Percentiles rank a stretch among this genome's conserved stretches.
Conservation (phyloP, 2,113 vertebrate genomes). For the Charina bottae region DNA sequence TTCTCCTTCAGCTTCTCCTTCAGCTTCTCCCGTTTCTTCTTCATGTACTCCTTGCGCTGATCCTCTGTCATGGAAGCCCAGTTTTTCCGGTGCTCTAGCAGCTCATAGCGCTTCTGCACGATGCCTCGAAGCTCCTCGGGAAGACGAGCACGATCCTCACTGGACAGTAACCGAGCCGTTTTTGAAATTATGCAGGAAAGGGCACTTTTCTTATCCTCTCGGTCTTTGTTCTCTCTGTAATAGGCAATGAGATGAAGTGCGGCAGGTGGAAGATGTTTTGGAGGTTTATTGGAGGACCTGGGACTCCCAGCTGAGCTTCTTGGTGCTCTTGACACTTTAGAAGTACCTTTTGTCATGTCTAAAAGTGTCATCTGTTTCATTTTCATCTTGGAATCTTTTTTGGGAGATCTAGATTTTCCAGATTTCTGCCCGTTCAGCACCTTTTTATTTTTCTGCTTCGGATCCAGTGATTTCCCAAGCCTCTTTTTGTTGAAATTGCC, state of each 20-base stretch:
- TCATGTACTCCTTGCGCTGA: constrained; percentile 86
- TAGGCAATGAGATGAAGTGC: constrained; percentile 93
- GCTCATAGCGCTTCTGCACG: constrained; percentile 92
- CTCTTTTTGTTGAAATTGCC: constrained; percentile 74
- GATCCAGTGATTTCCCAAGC: constrained; percentile 73
- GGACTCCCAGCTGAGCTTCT: constrained; percentile 77
- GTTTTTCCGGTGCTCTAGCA: constrained; percentile 87
- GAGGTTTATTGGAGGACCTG: constrained; percentile 80
- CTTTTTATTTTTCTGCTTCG: constrained; percentile 79
- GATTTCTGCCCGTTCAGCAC: constrained; percentile 85
- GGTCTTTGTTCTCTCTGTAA: constrained; percentile 93
- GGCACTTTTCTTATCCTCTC: constrained; percentile 90
- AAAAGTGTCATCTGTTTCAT: constrained; percentile 97
- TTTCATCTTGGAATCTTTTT: constrained; percentile 88
- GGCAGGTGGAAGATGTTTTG: constrained; percentile 89
- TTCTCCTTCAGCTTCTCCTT: constrained; percentile 88
- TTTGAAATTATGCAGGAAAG: constrained; percentile 90
- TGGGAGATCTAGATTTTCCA: constrained; percentile 78
- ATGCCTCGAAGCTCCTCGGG: constrained; percentile 86
- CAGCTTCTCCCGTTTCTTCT: constrained; percentile 87
- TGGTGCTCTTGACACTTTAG: constrained; percentile 78
- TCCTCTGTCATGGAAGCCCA: constrained; percentile 95
- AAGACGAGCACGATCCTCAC: constrained; percentile 87
- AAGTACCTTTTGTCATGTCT: constrained; percentile 88
- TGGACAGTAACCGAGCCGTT: constrained; percentile 87